Evolutionary conservation across 2,113 vertebrate species (phyloP).

Genomic region (Catagonus wagneri): DNA sequence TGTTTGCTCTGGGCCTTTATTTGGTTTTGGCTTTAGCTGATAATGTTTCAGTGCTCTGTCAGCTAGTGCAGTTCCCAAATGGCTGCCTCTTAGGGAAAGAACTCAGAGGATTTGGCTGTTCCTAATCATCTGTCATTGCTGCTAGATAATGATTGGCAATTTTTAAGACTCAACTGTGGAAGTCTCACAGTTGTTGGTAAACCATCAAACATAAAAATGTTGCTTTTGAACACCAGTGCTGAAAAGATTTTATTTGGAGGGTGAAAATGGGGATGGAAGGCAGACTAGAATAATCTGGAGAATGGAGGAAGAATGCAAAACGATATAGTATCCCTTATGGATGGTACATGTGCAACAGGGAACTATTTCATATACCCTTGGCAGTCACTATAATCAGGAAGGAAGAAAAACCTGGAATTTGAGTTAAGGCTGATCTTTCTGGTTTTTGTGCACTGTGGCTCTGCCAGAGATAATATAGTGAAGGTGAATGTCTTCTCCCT

Average conservation of each 20-base stretch:
- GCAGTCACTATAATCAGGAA: slow-evolving; percentile 73
- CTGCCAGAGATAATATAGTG: slow-evolving; percentile 75
- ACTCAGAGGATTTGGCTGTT: slow-evolving; percentile 87
- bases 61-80: slow-evolving; percentile 87
- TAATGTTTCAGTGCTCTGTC: slow-evolving; percentile 86
- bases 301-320: slow-evolving; percentile 87
- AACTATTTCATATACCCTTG: slow-evolving; percentile 70
- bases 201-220: slow-evolving; percentile 83
- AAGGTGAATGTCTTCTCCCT: slow-evolving; percentile 81
- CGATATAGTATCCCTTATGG: slow-evolving; percentile 92
- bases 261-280: slow-evolving; percentile 78
- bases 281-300: slow-evolving; percentile 82
- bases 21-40: slow-evolving; percentile 88
- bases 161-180: slow-evolving; percentile 88
- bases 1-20: slow-evolving; percentile 86
- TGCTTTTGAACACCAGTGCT: slow-evolving; percentile 89
- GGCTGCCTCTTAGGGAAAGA: slow-evolving; percentile 85
- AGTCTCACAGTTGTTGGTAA: slow-evolving; percentile 85
- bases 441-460: slow-evolving; percentile 80
- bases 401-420: slow-evolving; percentile 79
- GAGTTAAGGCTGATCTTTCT: slow-evolving; percentile 81
- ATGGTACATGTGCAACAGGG: slow-evolving; percentile 88
- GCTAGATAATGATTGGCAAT: slow-evolving; percentile 90
- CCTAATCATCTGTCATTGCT: slow-evolving; percentile 89
- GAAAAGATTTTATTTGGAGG: slow-evolving; percentile 80